Conservation (phyloP, 2,888 invertebrate genomes). For the Congeria kusceri region DNA sequence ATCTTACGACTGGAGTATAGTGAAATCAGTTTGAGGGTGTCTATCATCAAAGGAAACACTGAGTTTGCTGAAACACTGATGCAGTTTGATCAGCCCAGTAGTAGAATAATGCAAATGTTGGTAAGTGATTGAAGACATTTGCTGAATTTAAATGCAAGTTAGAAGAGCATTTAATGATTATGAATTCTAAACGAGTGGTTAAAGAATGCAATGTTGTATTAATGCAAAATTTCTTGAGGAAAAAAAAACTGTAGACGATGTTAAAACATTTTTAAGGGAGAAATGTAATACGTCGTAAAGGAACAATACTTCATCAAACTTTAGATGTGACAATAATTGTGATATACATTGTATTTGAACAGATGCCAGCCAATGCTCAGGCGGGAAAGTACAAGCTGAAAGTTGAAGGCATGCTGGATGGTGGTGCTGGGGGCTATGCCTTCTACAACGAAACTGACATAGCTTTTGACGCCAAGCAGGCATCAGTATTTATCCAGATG, state of each 20-base stretch:
- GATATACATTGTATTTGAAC: conserved; percentile 32
- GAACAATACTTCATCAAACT: too few species aligned
- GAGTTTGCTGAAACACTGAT: conserved; percentile 92
- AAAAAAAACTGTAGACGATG: too few species aligned
- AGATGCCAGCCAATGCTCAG: conserved; percentile 94
- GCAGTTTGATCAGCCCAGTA: conserved; percentile 91
- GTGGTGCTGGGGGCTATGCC: conserved; percentile 93
- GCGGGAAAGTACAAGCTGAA: conserved; percentile 93
- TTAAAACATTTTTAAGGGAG: too few species aligned
- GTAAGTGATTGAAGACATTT: conserved; percentile 86
- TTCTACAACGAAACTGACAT: conserved; percentile 95
- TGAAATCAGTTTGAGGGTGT: conserved; percentile 94
- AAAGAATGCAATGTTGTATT: too few species aligned
- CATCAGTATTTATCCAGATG: conserved; percentile 97
- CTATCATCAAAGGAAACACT: conserved; percentile 95
- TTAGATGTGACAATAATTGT: too few species aligned
- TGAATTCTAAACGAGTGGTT: too few species aligned
- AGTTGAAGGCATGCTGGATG: conserved; percentile 92
- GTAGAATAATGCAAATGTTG: conserved; percentile 94
- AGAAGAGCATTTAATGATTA: too few species aligned
- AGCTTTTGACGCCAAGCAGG: conserved; percentile 94
- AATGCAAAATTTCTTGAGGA: too few species aligned
- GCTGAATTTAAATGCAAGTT: not conserved
- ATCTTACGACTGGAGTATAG: conserved; percentile 90
- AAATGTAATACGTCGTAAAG: too few species aligned